A percentile compares a stretch with the other conserved stretches of the same genome.
These are phyloP conservation scores for Psylliodes chrysocephalus DNA, from an alignment of 2,888 invertebrate species.

Conservation along the genomic window DNA sequence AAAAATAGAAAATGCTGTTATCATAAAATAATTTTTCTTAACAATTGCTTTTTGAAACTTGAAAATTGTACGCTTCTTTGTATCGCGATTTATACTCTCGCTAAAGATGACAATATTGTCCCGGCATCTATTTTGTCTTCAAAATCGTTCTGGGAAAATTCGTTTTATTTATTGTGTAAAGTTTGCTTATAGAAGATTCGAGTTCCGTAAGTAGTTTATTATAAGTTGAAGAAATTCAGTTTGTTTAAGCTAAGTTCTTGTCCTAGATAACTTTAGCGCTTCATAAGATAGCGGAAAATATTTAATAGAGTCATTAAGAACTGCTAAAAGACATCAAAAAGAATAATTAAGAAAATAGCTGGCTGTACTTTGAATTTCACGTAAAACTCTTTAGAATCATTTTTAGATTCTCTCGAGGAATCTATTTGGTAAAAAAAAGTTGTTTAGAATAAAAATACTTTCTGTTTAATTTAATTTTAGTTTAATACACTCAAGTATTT, in stretches of 20 bases:
- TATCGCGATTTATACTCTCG: no score
- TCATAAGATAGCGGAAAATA: slow-evolving; percentile 34
- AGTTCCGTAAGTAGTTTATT: slow-evolving; percentile 36
- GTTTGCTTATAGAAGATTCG: slow-evolving; percentile 36
- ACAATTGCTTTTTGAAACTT: no score
- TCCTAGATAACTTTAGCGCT: slow-evolving; percentile 35
- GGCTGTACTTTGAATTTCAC: slow-evolving; percentile 5
- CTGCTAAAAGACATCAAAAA: slow-evolving; percentile 22
- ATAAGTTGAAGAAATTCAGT: slow-evolving; percentile 32
- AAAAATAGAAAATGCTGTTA: no score
- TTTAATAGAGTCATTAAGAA: slow-evolving; percentile 38
- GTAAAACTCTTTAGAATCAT: slow-evolving; percentile 4
- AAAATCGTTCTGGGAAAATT: no score
- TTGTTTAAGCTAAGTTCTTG: slow-evolving; percentile 33
- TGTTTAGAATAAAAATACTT: no score
- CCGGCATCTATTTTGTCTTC: no score
- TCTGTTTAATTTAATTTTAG: no score
- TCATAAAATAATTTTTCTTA: no score
- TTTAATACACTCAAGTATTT: no score
- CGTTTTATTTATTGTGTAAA: neutral
- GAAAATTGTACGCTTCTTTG: no score
- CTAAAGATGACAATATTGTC: no score
- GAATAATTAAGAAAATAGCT: slow-evolving; percentile 36
- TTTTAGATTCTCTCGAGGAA: neutral
- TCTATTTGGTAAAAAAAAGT: no score